These are phyloP conservation scores for Linnaemya vulpina DNA, from an alignment of 2,888 invertebrate species.

Conservation along the genomic window DNA sequence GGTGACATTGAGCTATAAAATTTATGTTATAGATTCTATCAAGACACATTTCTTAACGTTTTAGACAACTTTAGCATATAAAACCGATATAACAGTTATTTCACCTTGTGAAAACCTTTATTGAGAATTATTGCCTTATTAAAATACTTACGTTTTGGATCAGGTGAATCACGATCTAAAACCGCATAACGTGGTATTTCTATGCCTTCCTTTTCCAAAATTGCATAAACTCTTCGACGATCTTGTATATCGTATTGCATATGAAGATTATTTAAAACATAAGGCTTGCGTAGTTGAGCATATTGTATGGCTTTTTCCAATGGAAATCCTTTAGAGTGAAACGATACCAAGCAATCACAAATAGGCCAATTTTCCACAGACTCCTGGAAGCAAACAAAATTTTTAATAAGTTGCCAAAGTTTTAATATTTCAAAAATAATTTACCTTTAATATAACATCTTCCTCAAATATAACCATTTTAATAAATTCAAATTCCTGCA, in stretches of 20 bases:
- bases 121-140: neutral
- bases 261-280: conserved; percentile 98
- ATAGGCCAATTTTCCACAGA: conserved; percentile 99
- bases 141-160: conserved; percentile 91
- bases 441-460: conserved; percentile 95
- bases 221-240: conserved; percentile 96
- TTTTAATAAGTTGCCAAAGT: neutral
- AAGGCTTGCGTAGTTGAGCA: conserved; percentile 95
- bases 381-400: conserved; percentile 84
- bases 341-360: conserved; percentile 98
- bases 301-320: conserved; percentile 98
- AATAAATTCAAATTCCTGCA: conserved; percentile 98
- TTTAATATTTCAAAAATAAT: neutral
- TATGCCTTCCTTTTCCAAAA: conserved; percentile 96
- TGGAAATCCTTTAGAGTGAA: conserved; percentile 99
- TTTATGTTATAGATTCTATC: neutral
- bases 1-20: neutral
- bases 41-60: neutral
- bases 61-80: neutral
- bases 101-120: neutral
- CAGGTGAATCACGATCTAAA: conserved; percentile 95
- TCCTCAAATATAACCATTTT: conserved; percentile 97
- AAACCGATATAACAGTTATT: neutral
- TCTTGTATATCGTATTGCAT: conserved; percentile 99
- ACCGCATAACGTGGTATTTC: conserved; percentile 99